Evolutionary conservation across 2,113 vertebrate genomes (phyloP).

Genomic region (Talpa occidentalis): DNA sequence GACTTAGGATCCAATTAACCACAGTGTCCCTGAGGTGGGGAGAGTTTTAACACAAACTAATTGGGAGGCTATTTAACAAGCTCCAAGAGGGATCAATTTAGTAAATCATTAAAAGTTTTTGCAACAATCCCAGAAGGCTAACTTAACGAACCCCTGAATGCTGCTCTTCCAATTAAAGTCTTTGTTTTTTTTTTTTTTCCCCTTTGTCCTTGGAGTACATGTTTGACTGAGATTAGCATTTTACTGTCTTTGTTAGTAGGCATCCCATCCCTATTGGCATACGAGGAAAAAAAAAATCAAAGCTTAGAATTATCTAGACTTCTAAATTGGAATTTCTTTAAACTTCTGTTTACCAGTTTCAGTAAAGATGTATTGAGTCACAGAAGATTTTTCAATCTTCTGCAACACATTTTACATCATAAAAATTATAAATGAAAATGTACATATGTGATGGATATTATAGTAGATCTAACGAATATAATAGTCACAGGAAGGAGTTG

Average conservation of each 20-base stretch:
- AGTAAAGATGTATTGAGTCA: not conserved
- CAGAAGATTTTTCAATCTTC: not conserved
- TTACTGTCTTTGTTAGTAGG: not conserved
- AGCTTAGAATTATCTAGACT: not conserved
- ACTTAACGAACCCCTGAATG: not conserved
- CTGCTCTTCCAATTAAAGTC: slow-evolving; percentile 12
- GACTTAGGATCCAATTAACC: slow-evolving; percentile 4
- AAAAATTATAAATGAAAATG: not conserved
- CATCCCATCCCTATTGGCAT: not conserved
- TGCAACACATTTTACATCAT: not conserved
- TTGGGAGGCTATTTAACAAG: slow-evolving; percentile 37
- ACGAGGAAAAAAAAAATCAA: not conserved
- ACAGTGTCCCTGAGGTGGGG: not conserved
- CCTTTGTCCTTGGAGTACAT: not conserved
- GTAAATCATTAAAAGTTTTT: slow-evolving; percentile 69
- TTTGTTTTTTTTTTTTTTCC: too few relatives aligned
- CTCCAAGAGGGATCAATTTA: not conserved
- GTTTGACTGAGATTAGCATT: not conserved
- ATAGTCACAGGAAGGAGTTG: not conserved
- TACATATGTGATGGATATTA: not conserved
- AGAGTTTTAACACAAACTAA: slow-evolving; percentile 52
- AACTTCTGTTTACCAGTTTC: not conserved
- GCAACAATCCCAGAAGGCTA: not conserved
- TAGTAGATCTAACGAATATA: not conserved
- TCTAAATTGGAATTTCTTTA: not conserved